Percentiles rank a stretch among this genome's conserved stretches.
Evolutionary conservation across 2,888 invertebrate genomes (phyloP).

Genomic region (Anagyrus pseudococci): DNA sequence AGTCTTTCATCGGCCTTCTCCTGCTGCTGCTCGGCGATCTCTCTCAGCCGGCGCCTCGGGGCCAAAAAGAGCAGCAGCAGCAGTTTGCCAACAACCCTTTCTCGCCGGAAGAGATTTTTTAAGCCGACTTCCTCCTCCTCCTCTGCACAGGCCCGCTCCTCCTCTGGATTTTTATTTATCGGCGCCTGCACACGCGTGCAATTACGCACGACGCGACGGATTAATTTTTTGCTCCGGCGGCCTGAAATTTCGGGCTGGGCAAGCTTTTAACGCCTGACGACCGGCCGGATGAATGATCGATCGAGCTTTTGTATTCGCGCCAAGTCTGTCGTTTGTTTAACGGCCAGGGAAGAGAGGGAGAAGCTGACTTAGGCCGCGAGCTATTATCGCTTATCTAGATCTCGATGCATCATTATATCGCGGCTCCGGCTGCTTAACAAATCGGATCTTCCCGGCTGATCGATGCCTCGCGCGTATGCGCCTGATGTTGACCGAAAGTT

Average conservation of each 20-base stretch:
- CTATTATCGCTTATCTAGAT: conserved; percentile 25
- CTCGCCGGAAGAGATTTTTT: conserved; percentile 35
- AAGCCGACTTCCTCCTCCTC: conserved; percentile 1
- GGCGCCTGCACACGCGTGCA: conserved; percentile 13
- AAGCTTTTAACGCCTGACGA: conserved; percentile 1
- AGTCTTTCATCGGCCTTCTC: conserved; percentile 55
- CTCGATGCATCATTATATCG: conserved; percentile 33
- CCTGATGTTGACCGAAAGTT: neutral
- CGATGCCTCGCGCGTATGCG: conserved; percentile 6
- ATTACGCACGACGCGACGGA: conserved; percentile 23
- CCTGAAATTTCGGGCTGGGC: conserved; percentile 18
- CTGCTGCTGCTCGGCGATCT: too few species aligned
- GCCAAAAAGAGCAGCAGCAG: neutral
- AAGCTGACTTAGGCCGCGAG: conserved; percentile 24
- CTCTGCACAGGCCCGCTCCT: neutral
- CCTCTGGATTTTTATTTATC: conserved; percentile 15
- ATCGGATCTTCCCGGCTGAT: conserved; percentile 8
- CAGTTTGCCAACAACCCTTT: conserved; percentile 21
- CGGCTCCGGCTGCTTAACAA: conserved; percentile 3
- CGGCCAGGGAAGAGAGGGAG: neutral
- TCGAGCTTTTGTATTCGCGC: conserved; percentile 7
- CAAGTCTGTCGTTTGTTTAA: conserved; percentile 29
- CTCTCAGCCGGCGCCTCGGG: neutral
- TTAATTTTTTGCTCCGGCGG: conserved; percentile 32
- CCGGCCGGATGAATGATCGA: conserved; percentile 12